Base-by-base conservation (phyloP, 2,888 invertebrate species). In the Morpho deidamia region DNA sequence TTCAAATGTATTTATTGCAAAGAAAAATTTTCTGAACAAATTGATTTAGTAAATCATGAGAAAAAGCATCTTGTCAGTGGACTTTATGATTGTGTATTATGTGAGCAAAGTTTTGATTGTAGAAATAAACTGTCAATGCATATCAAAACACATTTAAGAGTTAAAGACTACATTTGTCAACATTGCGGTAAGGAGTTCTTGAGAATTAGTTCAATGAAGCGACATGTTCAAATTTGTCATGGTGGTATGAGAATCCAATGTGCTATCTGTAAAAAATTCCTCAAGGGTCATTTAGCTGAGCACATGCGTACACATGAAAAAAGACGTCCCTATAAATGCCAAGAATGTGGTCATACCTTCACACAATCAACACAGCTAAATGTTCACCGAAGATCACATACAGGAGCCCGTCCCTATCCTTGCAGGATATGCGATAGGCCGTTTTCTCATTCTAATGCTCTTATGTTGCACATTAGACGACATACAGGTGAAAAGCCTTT, bases 401-500 rank as follows among this genome's bases (percentile, higher is more conserved):
- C 95, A 0, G 96, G 96, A 0, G 95, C 94, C 63, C 91, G 95
- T 50, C 97, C 97, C 0, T 97, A 95, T 72, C 90, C 93, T 11
- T 97, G 97, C 78, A 92, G 93, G 66, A 95, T 96, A 53, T 95
- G 95, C 74, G 91, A 92, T 82, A 92, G 93, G 60, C 92, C 93
- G 0, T 97, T 96, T 74, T 93, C 95, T 0, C 96, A 96, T 79
- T 95, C 96, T 1, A 96, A 95, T 10, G 96, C 96, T 0, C 85
- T 96, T 7, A 95, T 95, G 83, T 87, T 96, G 48, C 96, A 97
- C 75, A 94, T 95, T 8, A 90, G 96, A 42, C 91, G 95, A 10
- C 96, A 96, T 71, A 96, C 96, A 0, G 96, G 96, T 0, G 96
- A 96, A 74, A 95, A 95, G 67, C 96, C 96, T 0, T 96, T 96